Evolutionary conservation across 1,140 invertebrate species (phyloP), one percentile per base, ranked within the genome.

Genomic region (Drosophila melanica): DNA sequence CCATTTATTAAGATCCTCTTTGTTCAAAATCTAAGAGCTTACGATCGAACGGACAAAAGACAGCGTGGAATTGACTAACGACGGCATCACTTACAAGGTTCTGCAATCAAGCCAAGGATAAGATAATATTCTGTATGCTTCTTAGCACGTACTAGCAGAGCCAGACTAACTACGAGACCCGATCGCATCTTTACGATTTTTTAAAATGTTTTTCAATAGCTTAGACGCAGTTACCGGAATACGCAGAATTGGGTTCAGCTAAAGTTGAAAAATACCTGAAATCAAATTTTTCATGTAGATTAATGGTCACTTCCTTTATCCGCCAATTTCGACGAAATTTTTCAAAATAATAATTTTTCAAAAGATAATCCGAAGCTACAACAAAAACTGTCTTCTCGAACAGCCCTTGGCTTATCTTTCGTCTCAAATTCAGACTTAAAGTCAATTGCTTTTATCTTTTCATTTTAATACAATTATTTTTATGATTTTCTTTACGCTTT

Each of bases 381-480:
- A 37, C 35, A 37, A 37, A 12, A 14, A 27, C 27, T 27, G 42
- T 16, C 14, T 44, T 44, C 16, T 45, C 4, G 4, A 18, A 18
- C 44, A 45, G 18, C 4, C 10, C 20, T 12, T 10, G 45, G 11
- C 18, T 48, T 48, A 48, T 41, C 12, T 41, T 2, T 2, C 8
- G 7, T 0, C 5, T 14, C 1, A 48, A 48, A 39, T 48, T 41
- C 41, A 35, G 55, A 54, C 35, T 8, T 10, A 10, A 35, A 35
- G 33, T 16, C 54, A 39, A 53, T 70, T 51, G 18, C 37, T 53
- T 53, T 64, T 54, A 48, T 41, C 39, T 63, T 44, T 76, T 70
- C 27, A 87, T 82, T 87, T 74, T 87, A 87, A 87, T 87, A 87
- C 76, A 87, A 87, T 82, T 79, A 79, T 79, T 79, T 75, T 75